Base-by-base conservation (phyloP, 1,140 invertebrate genomes). In the Diuraphis noxia region DNA sequence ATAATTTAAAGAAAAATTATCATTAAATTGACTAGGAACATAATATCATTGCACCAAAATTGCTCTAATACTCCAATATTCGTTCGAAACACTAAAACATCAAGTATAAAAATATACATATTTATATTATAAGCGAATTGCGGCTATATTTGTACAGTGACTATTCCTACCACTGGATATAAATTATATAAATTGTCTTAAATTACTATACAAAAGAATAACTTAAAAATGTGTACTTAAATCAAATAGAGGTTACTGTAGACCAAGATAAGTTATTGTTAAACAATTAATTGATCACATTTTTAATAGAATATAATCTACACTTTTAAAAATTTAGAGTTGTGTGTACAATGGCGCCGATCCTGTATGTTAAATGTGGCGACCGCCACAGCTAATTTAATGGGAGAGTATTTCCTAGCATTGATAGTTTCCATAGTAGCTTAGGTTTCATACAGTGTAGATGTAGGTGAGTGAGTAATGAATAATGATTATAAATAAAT, bases 1-100 rank as follows among this genome's bases (percentile, higher is more conserved):
- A 72, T 72, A 72, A 72, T 72, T 72, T n/a, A 72, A 72, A 72
- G 56, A 72, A n/a, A 63, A 72, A 72, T n/a, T 72, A 72, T 72
- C 30, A 72, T 72, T 72, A 72, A 72, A 72, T n/a, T n/a, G 56
- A 72, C 56, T 72, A n/a, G 30, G 5, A 13, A 72, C 56, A 72
- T 6, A 72, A 72, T 6, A 72, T 72, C n/a, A 72, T n/a, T 72
- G 13, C 13, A 72, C 56, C 30, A 72, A 72, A 72, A 13, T 72
- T 72, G 10, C 17, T 72, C 1, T 13, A 34, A 72, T 72, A 72
- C 34, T 72, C n/a, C 13, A 63, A 63, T 63, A n/a, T 63, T n/a
- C 56, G 5, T 17, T n/a, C 34, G 30, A 5, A n/a, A n/a, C 0
- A n/a, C 25, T 56, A 9, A 6, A 2, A 21, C 19, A 10, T 46